Percentiles rank a stretch among this genome's conserved stretches.
Evolutionary conservation across 2,888 invertebrate species (phyloP).

Genomic region (Allophyes oxyacanthae): DNA sequence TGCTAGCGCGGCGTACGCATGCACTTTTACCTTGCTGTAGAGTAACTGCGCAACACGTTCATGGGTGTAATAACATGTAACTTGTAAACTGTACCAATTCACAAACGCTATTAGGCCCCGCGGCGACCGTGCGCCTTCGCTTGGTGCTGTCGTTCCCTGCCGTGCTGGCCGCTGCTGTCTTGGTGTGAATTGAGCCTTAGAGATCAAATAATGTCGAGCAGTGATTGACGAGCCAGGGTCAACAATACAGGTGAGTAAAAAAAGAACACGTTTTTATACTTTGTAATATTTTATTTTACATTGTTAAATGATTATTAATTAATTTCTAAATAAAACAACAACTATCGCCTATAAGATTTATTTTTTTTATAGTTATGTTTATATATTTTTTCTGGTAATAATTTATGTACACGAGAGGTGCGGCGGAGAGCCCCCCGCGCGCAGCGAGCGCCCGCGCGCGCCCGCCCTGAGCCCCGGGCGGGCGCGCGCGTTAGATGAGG

Average conservation of each 20-base stretch:
- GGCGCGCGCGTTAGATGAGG: constrained; percentile 89
- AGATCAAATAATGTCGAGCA: no score
- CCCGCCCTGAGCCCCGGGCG: constrained; percentile 85
- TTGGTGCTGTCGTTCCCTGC: no score
- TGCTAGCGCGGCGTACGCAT: no score
- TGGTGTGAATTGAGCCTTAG: no score
- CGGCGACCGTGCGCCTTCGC: no score
- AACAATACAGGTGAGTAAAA: constrained; percentile 12
- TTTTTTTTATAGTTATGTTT: constrained; percentile 69
- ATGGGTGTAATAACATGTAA: no score
- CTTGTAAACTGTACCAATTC: no score
- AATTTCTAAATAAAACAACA: constrained; percentile 78
- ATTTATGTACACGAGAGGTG: constrained; percentile 75
- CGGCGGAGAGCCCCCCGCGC: constrained; percentile 35
- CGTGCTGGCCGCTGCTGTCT: no score
- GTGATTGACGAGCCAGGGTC: neutral
- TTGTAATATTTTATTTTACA: constrained; percentile 50
- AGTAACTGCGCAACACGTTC: no score
- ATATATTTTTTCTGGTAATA: constrained; percentile 57
- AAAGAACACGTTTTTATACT: constrained; percentile 38
- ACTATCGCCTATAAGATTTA: constrained; percentile 78
- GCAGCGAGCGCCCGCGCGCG: constrained; percentile 79
- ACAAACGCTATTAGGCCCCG: no score
- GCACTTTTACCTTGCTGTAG: no score
- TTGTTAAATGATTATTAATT: constrained; percentile 19